Percentiles rank a stretch among this genome's conserved stretches.
Evolutionary conservation across 1,140 invertebrate species (phyloP).

Genomic region (Hetaerina americana): DNA sequence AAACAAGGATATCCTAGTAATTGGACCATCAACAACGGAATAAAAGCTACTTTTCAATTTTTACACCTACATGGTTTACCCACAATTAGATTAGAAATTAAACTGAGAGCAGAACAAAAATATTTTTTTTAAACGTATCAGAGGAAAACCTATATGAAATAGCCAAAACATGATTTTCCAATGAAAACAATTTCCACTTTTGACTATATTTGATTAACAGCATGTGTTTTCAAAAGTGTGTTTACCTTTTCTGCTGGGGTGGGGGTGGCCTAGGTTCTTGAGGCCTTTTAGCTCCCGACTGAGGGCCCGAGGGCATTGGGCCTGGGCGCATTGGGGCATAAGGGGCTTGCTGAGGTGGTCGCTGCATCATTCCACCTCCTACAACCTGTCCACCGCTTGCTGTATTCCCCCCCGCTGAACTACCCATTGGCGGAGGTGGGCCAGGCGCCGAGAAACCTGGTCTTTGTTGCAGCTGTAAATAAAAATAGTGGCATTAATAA

Average conservation of each 20-base stretch:
- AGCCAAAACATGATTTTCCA: too few species aligned
- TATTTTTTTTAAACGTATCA: too few species aligned
- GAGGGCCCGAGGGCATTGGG: conserved; percentile 32
- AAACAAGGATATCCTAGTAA: too few species aligned
- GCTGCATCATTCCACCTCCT: conserved; percentile 40
- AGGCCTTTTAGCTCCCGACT: conserved; percentile 40
- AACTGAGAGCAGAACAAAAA: too few species aligned
- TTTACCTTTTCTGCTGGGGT: conserved; percentile 43
- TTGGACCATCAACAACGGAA: too few species aligned
- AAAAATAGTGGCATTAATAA: conserved; percentile 23
- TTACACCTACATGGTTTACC: too few species aligned
- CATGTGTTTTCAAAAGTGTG: too few species aligned
- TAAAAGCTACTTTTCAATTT: too few species aligned
- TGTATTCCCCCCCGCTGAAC: conserved; percentile 8
- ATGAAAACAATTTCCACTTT: too few species aligned
- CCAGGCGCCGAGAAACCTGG: conserved; percentile 38
- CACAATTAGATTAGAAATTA: too few species aligned
- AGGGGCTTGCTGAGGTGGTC: conserved; percentile 34
- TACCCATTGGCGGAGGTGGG: conserved; percentile 25
- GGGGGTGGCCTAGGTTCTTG: conserved; percentile 44
- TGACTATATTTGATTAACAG: too few species aligned
- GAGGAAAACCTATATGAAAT: too few species aligned
- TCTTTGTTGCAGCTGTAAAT: conserved; percentile 32
- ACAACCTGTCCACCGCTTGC: conserved; percentile 25
- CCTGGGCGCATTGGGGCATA: conserved; percentile 44